Evolutionary conservation across 2,888 invertebrate species (phyloP).

Genomic region (Scaptomyza tumidula): DNA sequence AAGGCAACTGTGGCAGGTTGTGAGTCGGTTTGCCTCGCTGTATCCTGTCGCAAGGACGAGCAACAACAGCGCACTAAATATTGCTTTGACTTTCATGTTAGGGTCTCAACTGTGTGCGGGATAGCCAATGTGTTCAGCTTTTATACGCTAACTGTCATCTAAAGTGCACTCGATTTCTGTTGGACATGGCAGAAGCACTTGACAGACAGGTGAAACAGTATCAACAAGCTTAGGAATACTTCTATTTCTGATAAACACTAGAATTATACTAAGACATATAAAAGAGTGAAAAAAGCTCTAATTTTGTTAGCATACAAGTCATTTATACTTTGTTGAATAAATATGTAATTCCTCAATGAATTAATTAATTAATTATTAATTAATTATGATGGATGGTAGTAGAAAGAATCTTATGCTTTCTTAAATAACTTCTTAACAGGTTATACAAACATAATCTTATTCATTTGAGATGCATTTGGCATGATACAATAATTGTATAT

Average conservation of each 20-base stretch:
- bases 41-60: conserved; percentile 28
- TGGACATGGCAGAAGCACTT: conserved; percentile 25
- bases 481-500: too few species aligned
- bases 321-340: too few species aligned
- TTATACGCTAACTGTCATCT: conserved; percentile 50
- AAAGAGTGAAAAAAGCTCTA: not conserved
- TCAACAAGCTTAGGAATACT: conserved; percentile 4
- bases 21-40: conserved; percentile 61
- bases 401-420: too few species aligned
- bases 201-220: conserved; percentile 11
- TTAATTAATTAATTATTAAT: too few species aligned
- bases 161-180: conserved; percentile 50
- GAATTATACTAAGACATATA: not conserved
- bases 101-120: conserved; percentile 35
- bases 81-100: conserved; percentile 56
- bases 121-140: conserved; percentile 42
- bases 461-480: too few species aligned
- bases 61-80: conserved; percentile 38
- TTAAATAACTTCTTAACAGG: too few species aligned
- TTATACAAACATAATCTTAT: too few species aligned
- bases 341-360: too few species aligned
- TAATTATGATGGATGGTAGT: too few species aligned
- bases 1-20: conserved; percentile 75
- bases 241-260: conserved; percentile 20
- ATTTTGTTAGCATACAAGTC: too few species aligned